Conservation (phyloP, 2,113 vertebrate species). For the Rhodinocichla rosea region DNA sequence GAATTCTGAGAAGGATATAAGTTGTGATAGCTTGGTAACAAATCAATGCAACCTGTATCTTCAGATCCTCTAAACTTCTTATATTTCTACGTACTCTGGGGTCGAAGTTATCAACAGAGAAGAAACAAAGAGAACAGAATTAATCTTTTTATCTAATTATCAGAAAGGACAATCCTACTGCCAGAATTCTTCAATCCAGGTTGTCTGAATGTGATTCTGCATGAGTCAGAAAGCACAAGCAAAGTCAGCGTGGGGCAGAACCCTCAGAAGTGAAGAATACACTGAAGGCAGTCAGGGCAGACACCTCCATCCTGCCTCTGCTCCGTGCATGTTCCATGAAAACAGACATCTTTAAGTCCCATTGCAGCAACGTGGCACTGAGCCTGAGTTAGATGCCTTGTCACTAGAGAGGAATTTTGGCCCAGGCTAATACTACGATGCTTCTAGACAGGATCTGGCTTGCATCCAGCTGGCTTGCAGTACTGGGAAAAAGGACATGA, state of each 20-base stretch:
- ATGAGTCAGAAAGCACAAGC: not conserved
- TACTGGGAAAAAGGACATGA: not conserved
- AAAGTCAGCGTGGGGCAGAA: not conserved
- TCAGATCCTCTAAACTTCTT: not conserved
- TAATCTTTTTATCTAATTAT: not conserved
- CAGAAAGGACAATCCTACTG: not conserved
- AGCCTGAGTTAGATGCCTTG: not conserved
- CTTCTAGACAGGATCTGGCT: slow-evolving; percentile 4
- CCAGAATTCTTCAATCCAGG: not conserved
- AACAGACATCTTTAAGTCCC: not conserved
- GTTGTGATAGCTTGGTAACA: not conserved
- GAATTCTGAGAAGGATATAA: not conserved
- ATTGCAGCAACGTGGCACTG: not conserved
- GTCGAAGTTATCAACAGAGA: not conserved
- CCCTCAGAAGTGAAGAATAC: not conserved
- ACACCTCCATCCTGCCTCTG: not conserved
- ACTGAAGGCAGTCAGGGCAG: rapidly evolving
- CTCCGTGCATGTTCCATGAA: not conserved
- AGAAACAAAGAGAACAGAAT: not conserved
- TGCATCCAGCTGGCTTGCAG: not conserved
- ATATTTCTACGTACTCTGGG: not conserved
- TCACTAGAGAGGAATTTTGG: slow-evolving; percentile 13
- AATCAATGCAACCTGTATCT: not conserved
- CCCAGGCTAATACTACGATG: not conserved
- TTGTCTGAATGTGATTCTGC: not conserved